These are phyloP conservation scores for Matsumyia berberina DNA, from an alignment of 2,888 invertebrate genomes.

Conservation along the genomic window DNA sequence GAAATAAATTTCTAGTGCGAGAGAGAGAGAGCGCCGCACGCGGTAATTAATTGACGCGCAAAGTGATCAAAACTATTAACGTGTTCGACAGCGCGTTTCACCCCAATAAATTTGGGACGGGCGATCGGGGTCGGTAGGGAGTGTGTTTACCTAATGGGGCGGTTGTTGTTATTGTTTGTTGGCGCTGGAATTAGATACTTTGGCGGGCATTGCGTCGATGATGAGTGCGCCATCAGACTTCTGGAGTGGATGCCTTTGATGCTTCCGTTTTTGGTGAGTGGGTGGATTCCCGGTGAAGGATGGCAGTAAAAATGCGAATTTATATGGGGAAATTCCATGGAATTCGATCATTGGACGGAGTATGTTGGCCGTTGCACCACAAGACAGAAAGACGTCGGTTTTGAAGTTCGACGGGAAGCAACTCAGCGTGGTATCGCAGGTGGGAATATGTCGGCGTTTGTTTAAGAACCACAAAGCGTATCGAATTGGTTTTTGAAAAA, in stretches of 20 bases:
- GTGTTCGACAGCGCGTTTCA: slow-evolving; percentile 48
- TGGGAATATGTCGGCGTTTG: neutral
- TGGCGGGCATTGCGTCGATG: slow-evolving; percentile 40
- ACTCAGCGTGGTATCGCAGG: neutral
- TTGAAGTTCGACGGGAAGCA: neutral
- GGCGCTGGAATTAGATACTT: slow-evolving; percentile 58
- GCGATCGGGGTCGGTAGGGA: slow-evolving; percentile 6
- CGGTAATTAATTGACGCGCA: slow-evolving; percentile 72
- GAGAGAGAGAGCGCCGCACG: slow-evolving; percentile 5
- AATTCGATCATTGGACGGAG: neutral
- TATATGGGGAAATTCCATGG: slow-evolving; percentile 5
- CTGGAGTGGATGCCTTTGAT: slow-evolving; percentile 45
- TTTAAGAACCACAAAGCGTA: neutral
- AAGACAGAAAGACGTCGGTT: slow-evolving; percentile 45
- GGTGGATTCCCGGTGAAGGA: neutral
- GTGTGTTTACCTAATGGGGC: slow-evolving; percentile 54
- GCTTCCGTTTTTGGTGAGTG: slow-evolving; percentile 28
- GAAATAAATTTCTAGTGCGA: slow-evolving; percentile 34
- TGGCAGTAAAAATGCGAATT: slow-evolving; percentile 33
- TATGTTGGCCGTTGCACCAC: slow-evolving; percentile 30
- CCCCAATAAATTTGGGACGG: slow-evolving; percentile 63
- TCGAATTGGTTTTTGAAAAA: no score
- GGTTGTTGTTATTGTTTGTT: slow-evolving; percentile 64
- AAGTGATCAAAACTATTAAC: slow-evolving; percentile 75
- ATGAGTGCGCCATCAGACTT: slow-evolving; percentile 40